Conservation (phyloP, 2,113 vertebrate genomes). For the Seriola quinqueradiata region DNA sequence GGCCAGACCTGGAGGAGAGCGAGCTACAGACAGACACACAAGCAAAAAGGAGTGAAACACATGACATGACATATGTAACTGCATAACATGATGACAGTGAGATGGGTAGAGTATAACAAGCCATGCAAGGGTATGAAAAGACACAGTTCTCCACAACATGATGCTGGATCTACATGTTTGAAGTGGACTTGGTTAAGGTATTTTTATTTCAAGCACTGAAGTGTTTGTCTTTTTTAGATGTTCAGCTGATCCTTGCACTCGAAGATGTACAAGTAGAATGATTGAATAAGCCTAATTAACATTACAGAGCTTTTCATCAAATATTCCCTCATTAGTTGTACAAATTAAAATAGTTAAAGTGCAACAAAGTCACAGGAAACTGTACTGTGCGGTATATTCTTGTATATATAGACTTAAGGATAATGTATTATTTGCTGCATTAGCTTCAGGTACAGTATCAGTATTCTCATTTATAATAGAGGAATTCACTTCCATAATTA, state of each 20-base stretch:
- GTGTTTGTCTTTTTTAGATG: no score
- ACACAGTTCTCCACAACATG: background rate
- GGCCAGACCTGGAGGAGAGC: conserved; percentile 90
- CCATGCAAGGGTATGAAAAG: background rate
- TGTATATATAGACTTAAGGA: no score
- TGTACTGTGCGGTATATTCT: no score
- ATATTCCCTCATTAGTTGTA: background rate
- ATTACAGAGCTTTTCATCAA: background rate
- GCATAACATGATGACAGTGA: background rate
- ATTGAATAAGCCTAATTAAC: background rate
- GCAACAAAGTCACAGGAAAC: no score
- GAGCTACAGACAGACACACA: conserved; percentile 76
- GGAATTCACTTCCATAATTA: background rate
- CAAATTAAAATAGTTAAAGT: background rate
- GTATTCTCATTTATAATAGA: no score
- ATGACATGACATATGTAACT: no score
- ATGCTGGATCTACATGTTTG: background rate
- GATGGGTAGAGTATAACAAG: background rate
- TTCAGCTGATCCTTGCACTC: background rate
- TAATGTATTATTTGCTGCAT: no score
- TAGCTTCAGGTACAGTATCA: no score
- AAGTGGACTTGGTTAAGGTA: background rate
- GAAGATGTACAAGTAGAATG: background rate
- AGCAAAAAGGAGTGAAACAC: background rate
- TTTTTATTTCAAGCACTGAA: no score